Conservation (phyloP, 2,113 vertebrate genomes). For the Sinocyclocheilus anshuiensis region DNA sequence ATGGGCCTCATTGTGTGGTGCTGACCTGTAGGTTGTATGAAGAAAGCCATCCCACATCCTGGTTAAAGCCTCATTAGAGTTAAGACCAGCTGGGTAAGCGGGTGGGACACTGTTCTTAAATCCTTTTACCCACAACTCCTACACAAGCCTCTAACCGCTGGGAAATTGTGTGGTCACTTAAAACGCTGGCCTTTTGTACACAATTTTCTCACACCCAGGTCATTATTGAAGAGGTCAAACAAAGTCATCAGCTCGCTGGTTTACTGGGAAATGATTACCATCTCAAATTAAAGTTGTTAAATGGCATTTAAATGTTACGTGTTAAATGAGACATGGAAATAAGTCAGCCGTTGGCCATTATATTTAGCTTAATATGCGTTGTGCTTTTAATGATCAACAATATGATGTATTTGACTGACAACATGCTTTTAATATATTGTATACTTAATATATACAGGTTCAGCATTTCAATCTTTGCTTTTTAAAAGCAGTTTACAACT, state of each 20-base stretch:
- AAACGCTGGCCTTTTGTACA: conserved; percentile 64
- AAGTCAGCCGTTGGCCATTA: background rate
- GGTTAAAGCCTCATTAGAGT: conserved; percentile 79
- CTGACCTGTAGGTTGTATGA: conserved; percentile 70
- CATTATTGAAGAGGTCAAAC: conserved; percentile 64
- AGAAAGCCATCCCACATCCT: conserved; percentile 76
- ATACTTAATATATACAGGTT: background rate
- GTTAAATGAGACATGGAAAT: conserved; percentile 14
- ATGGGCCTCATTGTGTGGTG: conserved; percentile 72
- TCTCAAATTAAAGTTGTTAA: conserved; percentile 21
- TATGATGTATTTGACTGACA: background rate
- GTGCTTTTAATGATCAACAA: background rate
- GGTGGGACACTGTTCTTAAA: conserved; percentile 56
- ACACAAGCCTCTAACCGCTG: conserved; percentile 59
- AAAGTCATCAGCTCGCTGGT: conserved; percentile 59
- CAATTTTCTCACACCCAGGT: conserved; percentile 68
- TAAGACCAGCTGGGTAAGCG: conserved; percentile 64
- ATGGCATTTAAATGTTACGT: conserved; percentile 7
- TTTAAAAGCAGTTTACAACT: background rate
- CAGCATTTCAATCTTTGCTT: background rate
- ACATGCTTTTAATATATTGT: background rate
- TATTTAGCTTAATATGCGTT: background rate
- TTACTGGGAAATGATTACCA: conserved; percentile 54
- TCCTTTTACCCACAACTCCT: conserved; percentile 67
- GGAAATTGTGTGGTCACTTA: conserved; percentile 59